Percentiles rank a stretch among this genome's conserved stretches.
phyloP scores from a whole-genome alignment of 2,797 vertebrate genomes.

The Malurus leucopterus region DNA sequence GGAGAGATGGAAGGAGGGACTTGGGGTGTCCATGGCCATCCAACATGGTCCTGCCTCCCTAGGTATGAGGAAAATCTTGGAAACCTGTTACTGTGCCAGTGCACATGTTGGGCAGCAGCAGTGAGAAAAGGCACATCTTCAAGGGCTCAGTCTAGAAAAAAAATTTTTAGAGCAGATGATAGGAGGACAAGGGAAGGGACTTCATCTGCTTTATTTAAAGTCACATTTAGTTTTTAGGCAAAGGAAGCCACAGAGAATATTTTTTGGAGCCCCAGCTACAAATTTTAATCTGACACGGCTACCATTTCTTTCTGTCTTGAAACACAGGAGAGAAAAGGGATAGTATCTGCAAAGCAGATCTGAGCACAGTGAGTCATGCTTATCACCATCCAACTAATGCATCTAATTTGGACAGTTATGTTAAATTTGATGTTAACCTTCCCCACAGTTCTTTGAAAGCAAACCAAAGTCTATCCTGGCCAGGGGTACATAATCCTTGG shows the following conservation, averaged over 20 bases:
- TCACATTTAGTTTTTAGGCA: neutral
- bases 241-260: neutral
- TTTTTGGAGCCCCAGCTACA: neutral
- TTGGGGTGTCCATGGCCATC: fast-evolving
- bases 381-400: neutral
- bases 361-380: neutral
- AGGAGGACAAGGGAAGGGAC: neutral
- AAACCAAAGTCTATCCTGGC: neutral
- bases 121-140: neutral
- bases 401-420: neutral
- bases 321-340: neutral
- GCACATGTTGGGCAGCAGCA: neutral
- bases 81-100: neutral
- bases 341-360: neutral
- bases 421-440: constrained; percentile 10
- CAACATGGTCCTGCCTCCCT: neutral
- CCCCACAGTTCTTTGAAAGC: neutral
- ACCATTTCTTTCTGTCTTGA: neutral
- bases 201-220: neutral
- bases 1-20: neutral
- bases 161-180: neutral
- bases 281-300: neutral
- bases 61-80: neutral
- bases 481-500: neutral
- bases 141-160: neutral